phyloP scores from a whole-genome alignment of 37 sponge, comb jelly and placozoan genomes.

The Aplysina aerophoba region DNA sequence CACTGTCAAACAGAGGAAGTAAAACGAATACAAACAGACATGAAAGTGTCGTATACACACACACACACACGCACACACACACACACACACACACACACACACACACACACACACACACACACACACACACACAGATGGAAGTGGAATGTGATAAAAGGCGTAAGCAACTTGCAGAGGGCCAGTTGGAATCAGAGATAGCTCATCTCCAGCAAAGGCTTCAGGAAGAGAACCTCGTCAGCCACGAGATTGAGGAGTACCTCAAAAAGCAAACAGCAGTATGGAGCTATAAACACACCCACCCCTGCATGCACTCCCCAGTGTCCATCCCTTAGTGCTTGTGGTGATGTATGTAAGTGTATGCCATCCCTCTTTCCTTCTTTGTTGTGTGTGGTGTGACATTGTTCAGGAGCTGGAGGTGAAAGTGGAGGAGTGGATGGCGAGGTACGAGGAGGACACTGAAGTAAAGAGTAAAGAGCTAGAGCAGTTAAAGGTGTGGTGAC shows the following conservation, averaged over 20 bases:
- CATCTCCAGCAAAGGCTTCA: conserved; percentile 64
- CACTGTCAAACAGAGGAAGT: no score
- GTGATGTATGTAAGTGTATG: background rate
- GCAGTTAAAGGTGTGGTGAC: conserved; percentile 63
- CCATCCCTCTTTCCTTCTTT: background rate
- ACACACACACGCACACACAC: background rate
- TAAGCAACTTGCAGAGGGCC: conserved; percentile 30
- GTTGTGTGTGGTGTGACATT: background rate
- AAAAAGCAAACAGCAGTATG: conserved; percentile 50
- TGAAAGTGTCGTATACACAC: background rate
- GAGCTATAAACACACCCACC: background rate
- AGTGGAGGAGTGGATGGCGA: conserved; percentile 96
- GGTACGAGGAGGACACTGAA: conserved; percentile 84
- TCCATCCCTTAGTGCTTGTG: background rate
- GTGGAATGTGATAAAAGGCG: conserved; percentile 68
- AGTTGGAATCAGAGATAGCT: conserved; percentile 55
- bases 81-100: background rate
- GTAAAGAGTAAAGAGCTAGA: conserved; percentile 71
- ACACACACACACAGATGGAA: conserved; percentile 33
- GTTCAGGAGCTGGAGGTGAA: conserved; percentile 71
- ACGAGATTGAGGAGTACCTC: conserved; percentile 67
- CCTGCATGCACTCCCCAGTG: no score
- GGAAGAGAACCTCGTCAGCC: conserved; percentile 80
- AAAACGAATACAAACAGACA: no score
- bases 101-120: background rate